Evolutionary conservation across 2,113 vertebrate species (phyloP), one percentile per base, ranked within the genome.

Genomic region (Xenopus tropicalis): DNA sequence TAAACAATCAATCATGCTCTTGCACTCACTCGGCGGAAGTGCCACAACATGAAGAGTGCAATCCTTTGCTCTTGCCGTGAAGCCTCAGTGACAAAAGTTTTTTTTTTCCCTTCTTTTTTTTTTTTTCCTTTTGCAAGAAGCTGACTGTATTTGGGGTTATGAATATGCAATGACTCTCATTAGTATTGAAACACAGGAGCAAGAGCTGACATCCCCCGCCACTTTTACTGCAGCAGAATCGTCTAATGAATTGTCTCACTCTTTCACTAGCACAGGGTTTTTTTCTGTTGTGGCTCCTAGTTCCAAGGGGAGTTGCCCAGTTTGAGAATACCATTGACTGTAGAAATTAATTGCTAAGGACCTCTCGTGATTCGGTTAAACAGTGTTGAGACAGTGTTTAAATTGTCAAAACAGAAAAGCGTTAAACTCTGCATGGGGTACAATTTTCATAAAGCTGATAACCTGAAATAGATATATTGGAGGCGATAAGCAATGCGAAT

Each of bases 1-100:
- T 90, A 94, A 96, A 94, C 93, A 97, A 96, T 98, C 94, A 92
- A 94, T 98, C 95, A 97, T 91, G 86, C 83, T 90, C 88, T 85
- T 68, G 80, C 46, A 12, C 82, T 82, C 80, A 82, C 85, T 88
- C 87, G 88, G 90, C 82, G 85, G 86, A 93, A 90, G 86, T 86
- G 86, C 85, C 85, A 82, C 70, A 82, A 88, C 87, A 89, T 25
- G 78, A 85, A 87, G 79, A 85, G 78, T 72, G 83, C 79, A 51
- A 58, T 68, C 82, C 86, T 91, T 86, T 88, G 81, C 88, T 91
- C 83, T 87, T 81, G 79, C 89, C 82, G 74, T 83, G 91, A 85
- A 90, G 87, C 82, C 86, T 84, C 81, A 78, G 87, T 90, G 85
- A 90, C 91, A 91, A 90, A 92, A 91, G 87, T 90, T 91, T 90